Evolutionary conservation across 2,113 vertebrate species (phyloP).

Genomic region (Cephalopholis sonnerati): DNA sequence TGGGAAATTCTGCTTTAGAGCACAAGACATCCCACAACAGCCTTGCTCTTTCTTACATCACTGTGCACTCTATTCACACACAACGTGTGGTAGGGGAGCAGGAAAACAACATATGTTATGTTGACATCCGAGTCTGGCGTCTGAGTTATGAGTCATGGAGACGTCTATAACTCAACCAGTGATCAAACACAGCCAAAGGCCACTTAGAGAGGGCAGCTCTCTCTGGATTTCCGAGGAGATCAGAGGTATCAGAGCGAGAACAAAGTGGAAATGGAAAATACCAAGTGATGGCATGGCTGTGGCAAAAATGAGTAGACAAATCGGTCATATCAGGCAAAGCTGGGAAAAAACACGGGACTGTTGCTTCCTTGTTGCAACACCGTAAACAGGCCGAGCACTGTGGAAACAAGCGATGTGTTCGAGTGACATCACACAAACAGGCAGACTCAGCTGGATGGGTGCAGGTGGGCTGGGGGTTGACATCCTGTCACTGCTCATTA

Average conservation of each 20-base stretch:
- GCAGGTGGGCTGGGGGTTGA: conserved; percentile 74
- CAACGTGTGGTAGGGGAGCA: conserved; percentile 44
- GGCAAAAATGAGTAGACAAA: conserved; percentile 15
- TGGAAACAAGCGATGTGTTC: background rate
- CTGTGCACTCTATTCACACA: conserved; percentile 3
- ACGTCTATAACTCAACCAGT: conserved; percentile 67
- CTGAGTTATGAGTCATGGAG: conserved; percentile 64
- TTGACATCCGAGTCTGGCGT: conserved; percentile 56
- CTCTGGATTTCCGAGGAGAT: conserved; percentile 40
- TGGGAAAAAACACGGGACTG: background rate
- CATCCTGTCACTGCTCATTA: conserved; percentile 80
- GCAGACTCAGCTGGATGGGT: conserved; percentile 75
- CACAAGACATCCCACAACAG: conserved; percentile 10
- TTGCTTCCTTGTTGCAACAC: conserved; percentile 53
- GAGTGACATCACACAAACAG: conserved; percentile 57
- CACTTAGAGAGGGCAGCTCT: conserved; percentile 45
- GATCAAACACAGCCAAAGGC: conserved; percentile 69
- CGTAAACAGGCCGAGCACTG: conserved; percentile 30
- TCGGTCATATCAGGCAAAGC: conserved; percentile 3
- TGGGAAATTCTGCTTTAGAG: background rate
- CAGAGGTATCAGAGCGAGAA: conserved; percentile 29
- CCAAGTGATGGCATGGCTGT: conserved; percentile 23
- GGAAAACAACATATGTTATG: conserved; percentile 64
- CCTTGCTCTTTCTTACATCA: conserved; percentile 1
- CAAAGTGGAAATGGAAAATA: conserved; percentile 9